Evolutionary conservation across 2,888 invertebrate genomes (phyloP), one percentile per base, ranked within the genome.

Genomic region (Eretmocerus hayati): DNA sequence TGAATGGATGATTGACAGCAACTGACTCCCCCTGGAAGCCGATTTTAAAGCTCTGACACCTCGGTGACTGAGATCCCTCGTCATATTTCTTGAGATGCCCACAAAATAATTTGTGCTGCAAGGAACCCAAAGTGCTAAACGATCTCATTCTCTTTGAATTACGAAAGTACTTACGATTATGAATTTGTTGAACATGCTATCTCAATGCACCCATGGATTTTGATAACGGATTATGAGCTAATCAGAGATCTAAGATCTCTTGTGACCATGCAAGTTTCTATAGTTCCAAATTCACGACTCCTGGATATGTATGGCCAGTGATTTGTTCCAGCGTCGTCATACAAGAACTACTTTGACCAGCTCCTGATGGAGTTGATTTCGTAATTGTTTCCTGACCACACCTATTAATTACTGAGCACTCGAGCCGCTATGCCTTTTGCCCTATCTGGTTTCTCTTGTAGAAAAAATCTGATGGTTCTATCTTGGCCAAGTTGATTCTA

Each of bases 171-270:
- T n/a, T n/a, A n/a, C n/a, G n/a, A n/a, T n/a, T n/a, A n/a, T n/a
- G n/a, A n/a, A n/a, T n/a, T n/a, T n/a, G n/a, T n/a, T n/a, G n/a
- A n/a, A n/a, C n/a, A n/a, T n/a, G n/a, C n/a, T n/a, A n/a, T n/a
- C n/a, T 70, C 69, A 69, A 69, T 46, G 64, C 70, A 60, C 64
- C 70, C 69, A 60, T 67, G 70, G 70, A 70, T 59, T 56, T 56
- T 46, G 48, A 33, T 54, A 58, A 59, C 54, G 59, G 41, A 47
- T 45, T 41, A 53, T 52, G 59, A 52, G 49, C 33, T 46, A 48
- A 13, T 46, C 50, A 41, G 47, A 32, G 39, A 19, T 52, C 46
- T 37, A n/a, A n/a, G n/a, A n/a, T n/a, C n/a, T n/a, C n/a, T n/a
- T n/a, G n/a, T n/a, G n/a, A n/a, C n/a, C n/a, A n/a, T n/a, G n/a